These are phyloP conservation scores for Ophion obscuratus DNA, from an alignment of 2,888 invertebrate genomes.

Conservation along the genomic window DNA sequence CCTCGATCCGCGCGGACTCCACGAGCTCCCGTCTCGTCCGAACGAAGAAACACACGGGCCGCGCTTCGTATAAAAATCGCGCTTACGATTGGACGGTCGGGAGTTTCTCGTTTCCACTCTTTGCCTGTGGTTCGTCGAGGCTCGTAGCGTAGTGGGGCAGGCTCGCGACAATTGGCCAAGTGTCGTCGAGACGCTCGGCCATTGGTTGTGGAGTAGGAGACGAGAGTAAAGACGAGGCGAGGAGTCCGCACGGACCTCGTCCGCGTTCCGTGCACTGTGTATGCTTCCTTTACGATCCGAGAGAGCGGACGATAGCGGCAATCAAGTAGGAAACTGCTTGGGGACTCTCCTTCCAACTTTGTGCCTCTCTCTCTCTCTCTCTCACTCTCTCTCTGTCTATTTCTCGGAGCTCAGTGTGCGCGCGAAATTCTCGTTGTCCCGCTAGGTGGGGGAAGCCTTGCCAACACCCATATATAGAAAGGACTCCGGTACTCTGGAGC, in stretches of 20 bases:
- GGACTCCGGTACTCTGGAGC: background rate
- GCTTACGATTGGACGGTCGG: slow-evolving; percentile 61
- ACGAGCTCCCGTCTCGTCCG: slow-evolving; percentile 71
- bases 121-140: slow-evolving; percentile 54
- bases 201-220: slow-evolving; percentile 74
- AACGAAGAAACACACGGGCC: slow-evolving; percentile 33
- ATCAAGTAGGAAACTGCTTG: slow-evolving; percentile 84
- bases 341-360: slow-evolving; percentile 58
- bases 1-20: slow-evolving; percentile 79
- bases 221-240: slow-evolving; percentile 34
- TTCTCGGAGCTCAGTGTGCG: slow-evolving; percentile 70
- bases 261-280: background rate
- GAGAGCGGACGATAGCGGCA: slow-evolving; percentile 83
- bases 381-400: background rate
- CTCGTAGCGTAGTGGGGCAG: slow-evolving; percentile 17
- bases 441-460: slow-evolving; percentile 71
- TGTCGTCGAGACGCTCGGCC: slow-evolving; percentile 11
- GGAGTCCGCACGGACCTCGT: slow-evolving; percentile 79
- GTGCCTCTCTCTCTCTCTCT: slow-evolving; percentile 25
- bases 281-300: slow-evolving; percentile 78
- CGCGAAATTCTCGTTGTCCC: slow-evolving; percentile 83
- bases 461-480: slow-evolving; percentile 47
- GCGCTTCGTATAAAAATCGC: slow-evolving; percentile 53
- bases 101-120: slow-evolving; percentile 63
- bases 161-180: slow-evolving; percentile 61